phyloP scores from a whole-genome alignment of 1,140 invertebrate species.

The Sarcophaga peregrina region DNA sequence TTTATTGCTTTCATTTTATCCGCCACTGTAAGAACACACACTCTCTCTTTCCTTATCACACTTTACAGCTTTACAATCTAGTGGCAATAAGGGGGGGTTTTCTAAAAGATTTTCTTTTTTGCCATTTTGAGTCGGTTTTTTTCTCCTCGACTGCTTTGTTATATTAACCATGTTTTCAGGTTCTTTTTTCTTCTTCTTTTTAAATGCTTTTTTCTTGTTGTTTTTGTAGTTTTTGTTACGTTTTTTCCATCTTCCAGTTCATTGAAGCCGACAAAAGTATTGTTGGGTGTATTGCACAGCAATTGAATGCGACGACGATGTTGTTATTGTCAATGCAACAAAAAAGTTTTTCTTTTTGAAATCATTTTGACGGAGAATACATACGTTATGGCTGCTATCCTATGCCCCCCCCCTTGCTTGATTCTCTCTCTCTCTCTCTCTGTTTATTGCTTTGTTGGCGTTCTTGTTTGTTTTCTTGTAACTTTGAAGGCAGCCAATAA shows the following conservation, averaged over 20 bases:
- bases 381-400: too few relatives aligned
- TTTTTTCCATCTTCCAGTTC: conserved; percentile 6
- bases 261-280: conserved; percentile 1
- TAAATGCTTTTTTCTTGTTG: background rate
- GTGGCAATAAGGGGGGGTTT: background rate
- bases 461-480: too few relatives aligned
- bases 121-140: background rate
- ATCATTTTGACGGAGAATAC: background rate
- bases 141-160: conserved; percentile 7
- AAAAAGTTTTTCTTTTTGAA: background rate
- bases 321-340: conserved; percentile 3
- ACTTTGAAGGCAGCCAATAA: too few relatives aligned
- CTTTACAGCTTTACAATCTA: background rate
- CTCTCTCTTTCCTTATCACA: too few relatives aligned
- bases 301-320: background rate
- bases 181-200: background rate
- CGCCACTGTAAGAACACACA: too few relatives aligned
- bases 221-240: background rate
- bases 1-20: too few relatives aligned
- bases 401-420: too few relatives aligned
- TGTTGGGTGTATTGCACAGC: background rate
- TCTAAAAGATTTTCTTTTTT: too few relatives aligned
- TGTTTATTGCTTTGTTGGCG: too few relatives aligned
- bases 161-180: background rate
- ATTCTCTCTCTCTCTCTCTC: too few relatives aligned